Evolutionary conservation across 2,888 invertebrate species (phyloP).

Genomic region (Ochropacha duplaris): DNA sequence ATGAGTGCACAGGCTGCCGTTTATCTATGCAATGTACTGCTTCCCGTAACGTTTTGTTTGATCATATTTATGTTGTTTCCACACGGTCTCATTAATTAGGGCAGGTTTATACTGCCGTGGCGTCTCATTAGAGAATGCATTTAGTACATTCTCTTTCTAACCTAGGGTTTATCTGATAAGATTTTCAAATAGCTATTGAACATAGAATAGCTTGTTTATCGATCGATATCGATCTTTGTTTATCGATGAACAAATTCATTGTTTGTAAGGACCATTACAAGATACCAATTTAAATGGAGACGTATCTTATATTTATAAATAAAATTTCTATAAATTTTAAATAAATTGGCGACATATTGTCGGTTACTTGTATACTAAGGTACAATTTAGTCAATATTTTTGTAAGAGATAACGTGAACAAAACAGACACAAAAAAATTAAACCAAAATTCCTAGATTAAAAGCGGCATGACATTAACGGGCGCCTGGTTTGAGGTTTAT

Average conservation of each 20-base stretch:
- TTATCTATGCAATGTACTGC: constrained; percentile 74
- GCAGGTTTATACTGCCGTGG: constrained; percentile 50
- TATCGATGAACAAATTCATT: constrained; percentile 31
- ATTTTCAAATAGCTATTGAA: constrained; percentile 32
- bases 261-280: constrained; percentile 6
- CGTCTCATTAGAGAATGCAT: constrained; percentile 71
- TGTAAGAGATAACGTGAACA: constrained; percentile 43
- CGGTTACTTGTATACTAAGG: too few species aligned
- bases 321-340: too few species aligned
- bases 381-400: constrained; percentile 15
- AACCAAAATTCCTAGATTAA: constrained; percentile 27
- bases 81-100: constrained; percentile 62
- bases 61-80: constrained; percentile 71
- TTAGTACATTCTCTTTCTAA: constrained; percentile 41
- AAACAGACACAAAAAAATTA: constrained; percentile 30
- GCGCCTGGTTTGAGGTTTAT: constrained; percentile 59
- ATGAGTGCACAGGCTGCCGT: constrained; percentile 55
- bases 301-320: too few species aligned
- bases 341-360: too few species aligned
- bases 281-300: neutral
- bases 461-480: constrained; percentile 47
- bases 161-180: constrained; percentile 50
- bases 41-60: constrained; percentile 73
- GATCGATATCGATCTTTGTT: too few species aligned
- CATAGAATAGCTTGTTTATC: constrained; percentile 28